These are phyloP conservation scores for Zosterops borbonicus DNA, from an alignment of 2,113 vertebrate genomes.

Conservation along the genomic window DNA sequence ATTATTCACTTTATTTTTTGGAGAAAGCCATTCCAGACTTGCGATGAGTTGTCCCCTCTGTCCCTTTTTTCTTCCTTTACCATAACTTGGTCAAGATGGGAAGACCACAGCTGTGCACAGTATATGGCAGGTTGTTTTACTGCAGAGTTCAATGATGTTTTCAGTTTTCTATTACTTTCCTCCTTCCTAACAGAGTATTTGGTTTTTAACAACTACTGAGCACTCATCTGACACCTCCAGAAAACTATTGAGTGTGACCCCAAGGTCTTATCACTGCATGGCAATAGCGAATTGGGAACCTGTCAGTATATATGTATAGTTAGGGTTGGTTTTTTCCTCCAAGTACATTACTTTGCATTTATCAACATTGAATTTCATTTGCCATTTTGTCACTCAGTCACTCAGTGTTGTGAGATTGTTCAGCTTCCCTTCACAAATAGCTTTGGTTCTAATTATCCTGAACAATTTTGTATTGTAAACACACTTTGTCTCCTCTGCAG, in stretches of 20 bases:
- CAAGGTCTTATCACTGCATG: constrained; percentile 14
- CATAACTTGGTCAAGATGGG: background rate
- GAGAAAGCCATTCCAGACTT: background rate
- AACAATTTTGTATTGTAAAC: background rate
- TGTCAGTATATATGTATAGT: constrained; percentile 20
- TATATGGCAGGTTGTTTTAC: background rate
- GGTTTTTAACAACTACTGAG: constrained; percentile 16
- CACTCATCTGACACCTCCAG: constrained; percentile 26
- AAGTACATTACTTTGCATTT: constrained; percentile 46
- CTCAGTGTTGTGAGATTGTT: background rate
- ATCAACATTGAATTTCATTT: constrained; percentile 40
- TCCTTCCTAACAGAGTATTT: constrained; percentile 7
- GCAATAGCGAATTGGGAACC: constrained; percentile 23
- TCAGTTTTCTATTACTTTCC: constrained; percentile 32
- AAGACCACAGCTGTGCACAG: background rate
- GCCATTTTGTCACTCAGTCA: constrained; percentile 16
- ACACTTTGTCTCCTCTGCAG: background rate
- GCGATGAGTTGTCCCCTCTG: background rate
- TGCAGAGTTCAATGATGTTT: background rate
- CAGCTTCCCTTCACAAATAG: constrained; percentile 9
- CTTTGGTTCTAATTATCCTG: constrained; percentile 40
- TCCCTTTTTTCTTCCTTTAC: background rate
- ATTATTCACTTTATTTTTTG: background rate
- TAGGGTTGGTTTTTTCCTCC: constrained; percentile 2
- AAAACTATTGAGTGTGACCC: constrained; percentile 23